phyloP scores from a whole-genome alignment of 2,113 vertebrate species.

The Motacilla alba region DNA sequence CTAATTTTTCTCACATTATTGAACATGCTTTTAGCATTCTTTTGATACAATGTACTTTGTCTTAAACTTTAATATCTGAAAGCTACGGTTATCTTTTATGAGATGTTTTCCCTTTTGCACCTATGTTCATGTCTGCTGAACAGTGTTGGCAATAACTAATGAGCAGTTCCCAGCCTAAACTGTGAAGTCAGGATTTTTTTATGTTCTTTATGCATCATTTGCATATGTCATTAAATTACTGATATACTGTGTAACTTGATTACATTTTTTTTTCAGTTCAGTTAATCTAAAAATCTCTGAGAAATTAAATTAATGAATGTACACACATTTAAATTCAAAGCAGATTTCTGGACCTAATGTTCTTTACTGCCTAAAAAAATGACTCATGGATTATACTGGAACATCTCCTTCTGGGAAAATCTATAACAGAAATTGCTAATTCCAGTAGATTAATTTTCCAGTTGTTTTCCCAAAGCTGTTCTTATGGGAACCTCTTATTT shows the following conservation, averaged over 20 bases:
- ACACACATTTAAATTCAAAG: not conserved
- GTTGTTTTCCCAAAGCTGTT: not conserved
- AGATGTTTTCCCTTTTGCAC: not conserved
- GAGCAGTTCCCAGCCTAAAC: not conserved
- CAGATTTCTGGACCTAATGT: not conserved
- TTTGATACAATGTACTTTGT: not conserved
- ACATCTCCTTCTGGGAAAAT: slow-evolving; percentile 20
- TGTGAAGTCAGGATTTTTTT: not conserved
- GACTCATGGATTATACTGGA: not conserved
- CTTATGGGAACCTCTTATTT: not conserved
- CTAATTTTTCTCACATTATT: not conserved
- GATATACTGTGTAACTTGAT: not conserved
- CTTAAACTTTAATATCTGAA: not conserved
- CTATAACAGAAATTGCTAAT: slow-evolving; percentile 17
- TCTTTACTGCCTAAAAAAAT: not conserved
- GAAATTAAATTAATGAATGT: not conserved
- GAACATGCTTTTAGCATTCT: not conserved
- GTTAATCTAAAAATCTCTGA: not conserved
- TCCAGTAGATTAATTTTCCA: slow-evolving; percentile 35
- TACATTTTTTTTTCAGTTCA: not conserved
- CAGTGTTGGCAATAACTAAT: not conserved
- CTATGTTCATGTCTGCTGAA: not conserved
- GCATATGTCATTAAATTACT: not conserved
- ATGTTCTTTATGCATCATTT: not conserved
- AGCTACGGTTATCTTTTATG: not conserved